Conservation (phyloP, 2,113 vertebrate genomes). For the Meles meles region DNA sequence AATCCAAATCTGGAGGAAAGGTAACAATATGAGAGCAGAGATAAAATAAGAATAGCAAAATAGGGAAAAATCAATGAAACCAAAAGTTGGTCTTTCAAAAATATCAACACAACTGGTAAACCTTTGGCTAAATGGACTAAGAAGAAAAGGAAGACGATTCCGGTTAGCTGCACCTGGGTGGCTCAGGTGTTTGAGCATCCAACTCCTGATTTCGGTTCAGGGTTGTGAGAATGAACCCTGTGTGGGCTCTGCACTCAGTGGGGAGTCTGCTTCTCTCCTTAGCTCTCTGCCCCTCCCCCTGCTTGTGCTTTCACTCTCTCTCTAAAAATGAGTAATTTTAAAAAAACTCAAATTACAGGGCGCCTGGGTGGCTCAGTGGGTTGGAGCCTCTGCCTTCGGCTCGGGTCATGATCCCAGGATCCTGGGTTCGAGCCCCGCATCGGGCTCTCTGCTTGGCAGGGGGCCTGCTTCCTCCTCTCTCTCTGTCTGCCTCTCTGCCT, state of each 20-base stretch:
- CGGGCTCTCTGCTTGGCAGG: too few relatives aligned
- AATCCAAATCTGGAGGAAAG: not conserved
- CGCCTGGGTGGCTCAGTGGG: too few relatives aligned
- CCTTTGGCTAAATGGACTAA: not conserved
- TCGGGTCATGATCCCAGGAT: too few relatives aligned
- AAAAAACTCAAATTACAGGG: not conserved
- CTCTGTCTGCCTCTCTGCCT: too few relatives aligned
- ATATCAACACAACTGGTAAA: not conserved
- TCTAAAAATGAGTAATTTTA: not conserved
- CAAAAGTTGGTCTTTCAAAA: not conserved
- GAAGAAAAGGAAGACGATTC: not conserved
- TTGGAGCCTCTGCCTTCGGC: too few relatives aligned
- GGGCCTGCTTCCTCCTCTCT: too few relatives aligned
- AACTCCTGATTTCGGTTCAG: not conserved
- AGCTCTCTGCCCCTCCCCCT: not conserved
- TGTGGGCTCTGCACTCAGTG: not conserved
- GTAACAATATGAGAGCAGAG: not conserved
- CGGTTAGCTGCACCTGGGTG: not conserved
- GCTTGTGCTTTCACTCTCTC: not conserved
- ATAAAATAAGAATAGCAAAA: not conserved
- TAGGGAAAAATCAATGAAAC: not conserved
- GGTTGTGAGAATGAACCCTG: not conserved
- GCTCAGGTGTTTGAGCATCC: not conserved
- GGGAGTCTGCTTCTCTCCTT: not conserved
- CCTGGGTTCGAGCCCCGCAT: too few relatives aligned